Base-by-base conservation (phyloP, 2,888 invertebrate species). In the Ischnura elegans region DNA sequence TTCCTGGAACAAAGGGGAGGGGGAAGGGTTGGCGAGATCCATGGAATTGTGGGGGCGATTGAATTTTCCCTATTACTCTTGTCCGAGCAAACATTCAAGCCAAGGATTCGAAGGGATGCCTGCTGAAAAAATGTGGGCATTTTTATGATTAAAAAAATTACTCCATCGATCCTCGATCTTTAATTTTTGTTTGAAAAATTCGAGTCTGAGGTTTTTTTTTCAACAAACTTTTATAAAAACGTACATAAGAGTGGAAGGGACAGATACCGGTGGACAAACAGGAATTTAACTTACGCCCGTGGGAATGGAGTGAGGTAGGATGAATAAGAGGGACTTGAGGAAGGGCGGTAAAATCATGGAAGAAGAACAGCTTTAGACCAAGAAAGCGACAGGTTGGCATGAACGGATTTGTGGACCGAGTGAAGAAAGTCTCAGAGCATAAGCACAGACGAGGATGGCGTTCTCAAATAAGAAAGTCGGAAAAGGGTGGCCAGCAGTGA, bases 241-340 rank as follows among this genome's bases (percentile, higher is more conserved):
- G n/a, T n/a, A n/a, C n/a, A n/a, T 29, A 36, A n/a, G n/a, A n/a
- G 61, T 6, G n/a, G 66, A 76, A 51, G 36, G 61, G 76, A n/a
- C 25, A 43, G 42, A 90, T 45, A 46, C 45, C 10, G 86, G n/a
- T 61, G 90, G 90, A 90, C 90, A 25, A n/a, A n/a, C 43, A 66
- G n/a, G 43, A 66, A 90, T 61, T 66, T 90, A 90, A 90, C 90
- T 90, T 61, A 55, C 90, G 61, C 76, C 76, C 76, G 76, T 36
- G 76, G 76, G 76, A 51, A 51, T 76, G 29, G 66, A 2, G 86
- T 25, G 45, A 86, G 45, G 45, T 45, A 43, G 61, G 90, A 19
- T 51, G 51, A 19, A 51, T 5, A 45, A 0, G 90, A 29, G 90
- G 90, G 10, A 25, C 87, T 87, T 29, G 76, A 16, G 16, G 36